These are phyloP conservation scores for Xylota sylvarum DNA, from an alignment of 2,888 invertebrate genomes.

Conservation along the genomic window DNA sequence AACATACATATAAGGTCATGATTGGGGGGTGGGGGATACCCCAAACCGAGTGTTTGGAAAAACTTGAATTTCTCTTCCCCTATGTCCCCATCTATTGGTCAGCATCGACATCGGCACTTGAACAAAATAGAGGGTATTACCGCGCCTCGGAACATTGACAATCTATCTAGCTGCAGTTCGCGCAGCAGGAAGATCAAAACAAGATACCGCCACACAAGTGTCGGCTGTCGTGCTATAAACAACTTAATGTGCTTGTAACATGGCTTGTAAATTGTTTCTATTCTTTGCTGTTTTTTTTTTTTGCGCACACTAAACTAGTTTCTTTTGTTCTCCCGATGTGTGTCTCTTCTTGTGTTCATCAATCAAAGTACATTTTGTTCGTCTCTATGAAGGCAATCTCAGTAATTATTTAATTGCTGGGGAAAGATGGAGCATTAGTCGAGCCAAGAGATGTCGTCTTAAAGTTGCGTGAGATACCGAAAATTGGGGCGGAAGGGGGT, in stretches of 20 bases:
- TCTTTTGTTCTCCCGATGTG: constrained; percentile 8
- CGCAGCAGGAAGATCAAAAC: constrained; percentile 59
- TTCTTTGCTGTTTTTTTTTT: constrained; percentile 12
- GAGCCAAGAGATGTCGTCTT: constrained; percentile 37
- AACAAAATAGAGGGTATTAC: not conserved
- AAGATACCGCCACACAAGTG: constrained; percentile 70
- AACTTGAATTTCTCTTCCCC: constrained; percentile 11
- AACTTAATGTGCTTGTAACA: constrained; percentile 69
- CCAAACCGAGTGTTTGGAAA: not conserved
- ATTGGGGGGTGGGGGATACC: not conserved
- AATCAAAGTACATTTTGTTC: constrained; percentile 55
- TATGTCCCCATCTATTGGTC: not conserved
- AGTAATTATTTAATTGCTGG: constrained; percentile 66
- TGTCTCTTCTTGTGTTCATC: constrained; percentile 23
- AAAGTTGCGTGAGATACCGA: constrained; percentile 24
- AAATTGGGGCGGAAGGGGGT: not conserved
- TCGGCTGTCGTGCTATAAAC: constrained; percentile 61
- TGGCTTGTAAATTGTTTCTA: constrained; percentile 52
- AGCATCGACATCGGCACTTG: not conserved
- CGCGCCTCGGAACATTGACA: constrained; percentile 20
- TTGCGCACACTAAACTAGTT: constrained; percentile 27
- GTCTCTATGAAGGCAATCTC: constrained; percentile 55
- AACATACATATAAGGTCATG: constrained; percentile 12
- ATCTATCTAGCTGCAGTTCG: constrained; percentile 30
- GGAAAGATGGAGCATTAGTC: constrained; percentile 9